Conservation (phyloP, 2,888 invertebrate species). For the Linnaemya vulpina region DNA sequence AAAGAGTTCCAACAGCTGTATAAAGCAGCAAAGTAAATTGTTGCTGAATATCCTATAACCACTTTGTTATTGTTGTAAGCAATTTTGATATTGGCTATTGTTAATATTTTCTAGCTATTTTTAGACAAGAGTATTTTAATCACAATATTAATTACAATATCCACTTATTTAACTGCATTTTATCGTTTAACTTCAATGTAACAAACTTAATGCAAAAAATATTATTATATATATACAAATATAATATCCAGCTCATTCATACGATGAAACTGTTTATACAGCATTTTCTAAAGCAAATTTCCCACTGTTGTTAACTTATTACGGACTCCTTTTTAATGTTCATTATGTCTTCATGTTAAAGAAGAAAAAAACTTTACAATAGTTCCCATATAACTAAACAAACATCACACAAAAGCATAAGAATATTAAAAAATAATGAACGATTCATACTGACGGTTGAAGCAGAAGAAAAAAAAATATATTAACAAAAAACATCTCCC, state of each 20-base stretch:
- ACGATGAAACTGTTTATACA: not conserved
- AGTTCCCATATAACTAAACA: slow-evolving; percentile 1
- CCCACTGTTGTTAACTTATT: not conserved
- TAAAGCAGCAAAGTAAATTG: too few species aligned
- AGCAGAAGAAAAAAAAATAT: slow-evolving; percentile 9
- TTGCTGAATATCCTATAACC: not conserved
- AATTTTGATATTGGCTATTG: too few species aligned
- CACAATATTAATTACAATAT: too few species aligned
- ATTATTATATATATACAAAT: too few species aligned
- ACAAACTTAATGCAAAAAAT: too few species aligned
- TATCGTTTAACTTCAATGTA: too few species aligned
- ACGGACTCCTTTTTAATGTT: slow-evolving; percentile 22
- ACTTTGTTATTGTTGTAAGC: too few species aligned
- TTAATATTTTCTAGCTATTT: too few species aligned
- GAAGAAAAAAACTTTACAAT: slow-evolving; percentile 3
- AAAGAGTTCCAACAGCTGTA: not conserved
- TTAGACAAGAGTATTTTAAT: too few species aligned
- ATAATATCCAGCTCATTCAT: not conserved
- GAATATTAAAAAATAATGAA: slow-evolving; percentile 33
- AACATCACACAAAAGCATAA: slow-evolving; percentile 10
- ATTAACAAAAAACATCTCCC: slow-evolving; percentile 7
- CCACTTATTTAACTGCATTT: too few species aligned
- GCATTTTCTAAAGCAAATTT: not conserved
- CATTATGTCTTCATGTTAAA: slow-evolving; percentile 22
- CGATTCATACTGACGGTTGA: slow-evolving; percentile 48